Evolutionary conservation across 2,888 invertebrate species (phyloP), one percentile per base, ranked within the genome.

Genomic region (Harpalus rubripes): DNA sequence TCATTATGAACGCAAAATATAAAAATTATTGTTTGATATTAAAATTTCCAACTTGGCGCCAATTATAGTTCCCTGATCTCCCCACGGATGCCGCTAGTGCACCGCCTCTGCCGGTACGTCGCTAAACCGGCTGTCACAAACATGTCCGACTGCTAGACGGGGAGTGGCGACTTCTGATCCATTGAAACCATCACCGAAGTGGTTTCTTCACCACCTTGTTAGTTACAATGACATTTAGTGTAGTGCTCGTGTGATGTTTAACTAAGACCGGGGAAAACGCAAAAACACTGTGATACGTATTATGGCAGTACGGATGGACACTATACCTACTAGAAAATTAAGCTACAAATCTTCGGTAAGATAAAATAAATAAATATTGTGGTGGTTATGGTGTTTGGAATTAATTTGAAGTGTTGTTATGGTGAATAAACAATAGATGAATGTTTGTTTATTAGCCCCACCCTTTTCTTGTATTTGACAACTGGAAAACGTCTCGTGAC

Each of bases 301-400:
- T 87, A 91, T 91, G 91, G 91, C 91, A 87, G 90, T 91, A 88
- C 90, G 91, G 88, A 91, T 91, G 91, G 91, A 91, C 89, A 91
- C 91, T 89, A 89, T 90, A 85, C 90, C 90, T 86, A 90, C 90
- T 86, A 90, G 91, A 88, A 91, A 91, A 88, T 88, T 91, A 86
- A 91, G 91, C 88, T 91, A 91, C 88, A 91, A 91, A 88, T 90
- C 91, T 90, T 90, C 91, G 91, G 91, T 91, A 89, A 90, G 90
- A 90, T 87, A 6, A 12, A 26, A 61, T 61, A 18, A 16, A 68
- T 32, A 52, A 12, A 8, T 52, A 12, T 52, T 52, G 8, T 52
- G 12, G 44, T 52, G 44, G 0, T 52, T 52, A 52, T 63, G 15
- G 68, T 22, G 26, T 59, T 59, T 59, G 59, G 3, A n/a, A 7